Percentiles rank a stretch among this genome's conserved stretches.
Conservation (phyloP, 1,140 invertebrate species). For the Ceratosolen solmsi region DNA sequence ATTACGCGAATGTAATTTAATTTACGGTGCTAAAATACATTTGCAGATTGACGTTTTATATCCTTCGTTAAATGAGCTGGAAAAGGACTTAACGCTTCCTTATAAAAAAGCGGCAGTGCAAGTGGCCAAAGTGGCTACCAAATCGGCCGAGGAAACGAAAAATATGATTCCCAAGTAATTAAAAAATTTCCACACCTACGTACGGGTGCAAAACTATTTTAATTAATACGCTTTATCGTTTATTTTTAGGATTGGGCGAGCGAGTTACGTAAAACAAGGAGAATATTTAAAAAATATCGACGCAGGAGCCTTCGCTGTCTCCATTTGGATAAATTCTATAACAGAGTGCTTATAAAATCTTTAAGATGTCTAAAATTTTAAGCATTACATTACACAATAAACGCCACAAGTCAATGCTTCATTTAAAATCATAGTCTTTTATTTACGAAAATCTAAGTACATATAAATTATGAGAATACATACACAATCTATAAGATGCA, state of each 20-base stretch:
- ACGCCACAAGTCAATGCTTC: neutral
- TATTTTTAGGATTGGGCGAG: constrained; percentile 75
- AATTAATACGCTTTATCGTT: no score
- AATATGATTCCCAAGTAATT: constrained; percentile 75
- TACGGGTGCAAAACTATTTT: no score
- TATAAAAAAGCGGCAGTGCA: constrained; percentile 51
- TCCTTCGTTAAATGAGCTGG: constrained; percentile 64
- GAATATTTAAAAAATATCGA: constrained; percentile 75
- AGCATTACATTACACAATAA: constrained; percentile 6
- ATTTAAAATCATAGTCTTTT: constrained; percentile 51
- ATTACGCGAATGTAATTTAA: constrained; percentile 25
- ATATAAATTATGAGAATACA: constrained; percentile 52
- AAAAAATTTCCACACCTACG: neutral
- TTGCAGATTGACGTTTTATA: constrained; percentile 73
- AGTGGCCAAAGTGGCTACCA: constrained; percentile 64
- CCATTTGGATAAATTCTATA: constrained; percentile 76
- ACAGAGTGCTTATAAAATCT: neutral
- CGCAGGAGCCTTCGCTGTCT: constrained; percentile 80
- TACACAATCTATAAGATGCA: constrained; percentile 50
- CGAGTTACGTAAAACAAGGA: constrained; percentile 76
- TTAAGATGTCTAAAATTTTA: neutral
- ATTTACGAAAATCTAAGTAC: constrained; percentile 53
- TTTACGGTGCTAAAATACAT: no score
- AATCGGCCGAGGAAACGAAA: constrained; percentile 74
- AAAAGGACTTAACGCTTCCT: constrained; percentile 49